Evolutionary conservation across 2,797 vertebrate genomes (phyloP).

Genomic region (Thalassophryne amazonica): DNA sequence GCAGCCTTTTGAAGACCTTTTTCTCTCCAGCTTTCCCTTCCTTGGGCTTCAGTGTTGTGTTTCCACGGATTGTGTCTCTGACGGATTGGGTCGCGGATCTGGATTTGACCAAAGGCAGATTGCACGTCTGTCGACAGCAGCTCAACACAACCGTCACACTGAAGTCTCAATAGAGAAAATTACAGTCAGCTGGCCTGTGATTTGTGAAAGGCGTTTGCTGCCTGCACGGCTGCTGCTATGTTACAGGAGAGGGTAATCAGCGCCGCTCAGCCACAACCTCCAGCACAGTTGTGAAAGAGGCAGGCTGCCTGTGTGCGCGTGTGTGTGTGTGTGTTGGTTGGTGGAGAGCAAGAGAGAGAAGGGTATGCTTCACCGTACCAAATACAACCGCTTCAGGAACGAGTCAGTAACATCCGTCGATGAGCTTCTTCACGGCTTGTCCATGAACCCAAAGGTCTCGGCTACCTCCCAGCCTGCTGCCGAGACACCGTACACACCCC

Average conservation of each 20-base stretch:
- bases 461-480: slow-evolving; percentile 82
- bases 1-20: slow-evolving; percentile 39
- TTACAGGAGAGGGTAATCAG: slow-evolving; percentile 84
- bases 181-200: slow-evolving; percentile 67
- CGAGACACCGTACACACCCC: slow-evolving; percentile 84
- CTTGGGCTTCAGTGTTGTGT: slow-evolving; percentile 54
- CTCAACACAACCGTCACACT: slow-evolving; percentile 56
- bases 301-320: slow-evolving; percentile 69
- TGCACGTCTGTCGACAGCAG: slow-evolving; percentile 60
- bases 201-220: slow-evolving; percentile 79
- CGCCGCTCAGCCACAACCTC: slow-evolving; percentile 85
- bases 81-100: slow-evolving; percentile 68
- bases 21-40: slow-evolving; percentile 47
- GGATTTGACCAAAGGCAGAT: slow-evolving; percentile 62
- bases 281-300: slow-evolving; percentile 85
- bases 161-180: slow-evolving; percentile 64
- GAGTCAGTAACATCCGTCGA: slow-evolving; percentile 98
- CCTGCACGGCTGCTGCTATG: slow-evolving; percentile 79
- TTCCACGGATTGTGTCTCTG: slow-evolving; percentile 72
- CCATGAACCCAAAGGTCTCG: slow-evolving; percentile 95
- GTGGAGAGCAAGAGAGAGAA: slow-evolving; percentile 81
- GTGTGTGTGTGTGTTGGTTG: slow-evolving; percentile 55
- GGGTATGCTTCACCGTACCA: slow-evolving; percentile 99
- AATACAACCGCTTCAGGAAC: slow-evolving; percentile 99
- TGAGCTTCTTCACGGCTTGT: slow-evolving; percentile 96